Percentiles rank a stretch among this genome's conserved stretches.
phyloP scores from a whole-genome alignment of 2,797 vertebrate species.

The Enteromius afrohamiltoni region DNA sequence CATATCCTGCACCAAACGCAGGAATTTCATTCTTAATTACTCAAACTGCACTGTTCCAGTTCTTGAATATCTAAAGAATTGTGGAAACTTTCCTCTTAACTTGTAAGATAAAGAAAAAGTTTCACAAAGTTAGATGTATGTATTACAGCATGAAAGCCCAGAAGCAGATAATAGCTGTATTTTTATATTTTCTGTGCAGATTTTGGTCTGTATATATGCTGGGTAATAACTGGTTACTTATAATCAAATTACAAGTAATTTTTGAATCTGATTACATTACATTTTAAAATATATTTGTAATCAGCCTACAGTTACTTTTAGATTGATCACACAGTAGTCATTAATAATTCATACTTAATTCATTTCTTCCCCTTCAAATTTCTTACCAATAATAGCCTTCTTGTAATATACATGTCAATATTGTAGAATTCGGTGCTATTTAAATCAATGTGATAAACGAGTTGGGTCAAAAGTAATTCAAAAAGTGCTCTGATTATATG shows the following conservation, averaged over 20 bases:
- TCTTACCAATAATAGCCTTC: neutral
- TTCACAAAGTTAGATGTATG: neutral
- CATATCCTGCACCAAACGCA: neutral
- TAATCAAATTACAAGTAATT: neutral
- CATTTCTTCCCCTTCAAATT: too few species aligned
- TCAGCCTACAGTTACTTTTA: neutral
- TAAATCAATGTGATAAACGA: neutral
- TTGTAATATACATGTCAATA: neutral
- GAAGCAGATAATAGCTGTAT: neutral
- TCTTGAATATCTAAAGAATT: neutral
- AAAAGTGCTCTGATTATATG: neutral
- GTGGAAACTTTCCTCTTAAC: neutral
- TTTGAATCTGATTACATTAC: neutral
- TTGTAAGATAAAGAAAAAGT: neutral
- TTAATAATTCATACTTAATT: neutral
- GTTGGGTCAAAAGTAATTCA: neutral
- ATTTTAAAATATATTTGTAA: neutral
- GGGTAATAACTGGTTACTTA: neutral
- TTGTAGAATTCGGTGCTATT: neutral
- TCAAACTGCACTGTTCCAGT: neutral
- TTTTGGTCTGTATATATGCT: neutral
- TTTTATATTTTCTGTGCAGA: neutral
- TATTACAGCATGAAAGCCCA: neutral
- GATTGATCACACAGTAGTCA: neutral
- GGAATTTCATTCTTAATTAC: conserved; percentile 4